Percentiles rank a stretch among this genome's conserved stretches.
phyloP scores from a whole-genome alignment of 2,888 invertebrate genomes.

The Syrphus vitripennis region DNA sequence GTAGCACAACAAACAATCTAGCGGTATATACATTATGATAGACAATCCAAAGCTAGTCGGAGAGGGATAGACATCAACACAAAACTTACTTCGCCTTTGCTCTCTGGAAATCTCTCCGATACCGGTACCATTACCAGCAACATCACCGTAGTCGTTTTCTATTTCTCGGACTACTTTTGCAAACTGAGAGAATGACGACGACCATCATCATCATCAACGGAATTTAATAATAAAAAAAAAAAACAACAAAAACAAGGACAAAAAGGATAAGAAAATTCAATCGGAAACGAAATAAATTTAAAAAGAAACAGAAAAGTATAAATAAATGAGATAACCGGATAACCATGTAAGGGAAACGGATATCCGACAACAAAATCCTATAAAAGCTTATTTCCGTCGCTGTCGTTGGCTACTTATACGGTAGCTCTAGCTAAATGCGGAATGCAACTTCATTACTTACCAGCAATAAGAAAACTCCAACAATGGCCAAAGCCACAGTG shows the following conservation, averaged over 20 bases:
- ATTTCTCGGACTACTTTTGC: slow-evolving; percentile 50
- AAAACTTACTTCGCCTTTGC: slow-evolving; percentile 55
- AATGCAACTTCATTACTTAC: slow-evolving; percentile 83
- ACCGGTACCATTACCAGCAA: neutral
- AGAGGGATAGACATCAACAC: neutral
- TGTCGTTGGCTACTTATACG: neutral
- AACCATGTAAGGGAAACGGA: slow-evolving; percentile 63
- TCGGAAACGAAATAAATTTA: slow-evolving; percentile 67
- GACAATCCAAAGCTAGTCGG: slow-evolving; percentile 11
- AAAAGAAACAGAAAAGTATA: slow-evolving; percentile 35
- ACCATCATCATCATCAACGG: slow-evolving; percentile 29
- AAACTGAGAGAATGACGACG: slow-evolving; percentile 39
- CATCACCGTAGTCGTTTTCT: slow-evolving; percentile 15
- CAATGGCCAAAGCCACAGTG: slow-evolving; percentile 89
- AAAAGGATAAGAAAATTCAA: slow-evolving; percentile 67
- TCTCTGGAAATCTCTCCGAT: slow-evolving; percentile 13
- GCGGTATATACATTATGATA: slow-evolving; percentile 61
- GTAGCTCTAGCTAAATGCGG: neutral
- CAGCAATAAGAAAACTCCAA: slow-evolving; percentile 89
- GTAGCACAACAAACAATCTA: slow-evolving; percentile 51
- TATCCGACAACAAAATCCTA: slow-evolving; percentile 69
- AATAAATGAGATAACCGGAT: slow-evolving; percentile 60
- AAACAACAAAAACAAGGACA: slow-evolving; percentile 10
- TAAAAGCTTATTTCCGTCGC: slow-evolving; percentile 62
- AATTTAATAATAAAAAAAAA: too few species aligned